A percentile compares a stretch with the other conserved stretches of the same genome.
Evolutionary conservation across 2,797 vertebrate species (phyloP).

Genomic region (Phylloscopus collybita): DNA sequence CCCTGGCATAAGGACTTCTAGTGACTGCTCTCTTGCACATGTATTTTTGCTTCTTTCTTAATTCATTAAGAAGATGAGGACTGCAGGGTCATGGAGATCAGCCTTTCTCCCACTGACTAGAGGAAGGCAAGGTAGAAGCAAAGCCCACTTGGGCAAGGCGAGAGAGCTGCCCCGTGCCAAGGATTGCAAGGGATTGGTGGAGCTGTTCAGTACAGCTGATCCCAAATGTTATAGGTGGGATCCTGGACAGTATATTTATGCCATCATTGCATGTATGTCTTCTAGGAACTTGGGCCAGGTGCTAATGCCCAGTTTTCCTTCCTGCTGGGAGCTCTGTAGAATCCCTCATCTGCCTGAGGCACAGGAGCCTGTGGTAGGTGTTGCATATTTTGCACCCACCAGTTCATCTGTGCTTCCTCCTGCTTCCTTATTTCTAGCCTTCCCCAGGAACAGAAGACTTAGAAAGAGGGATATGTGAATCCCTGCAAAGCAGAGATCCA

Average conservation of each 20-base stretch:
- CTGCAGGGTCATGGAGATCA: neutral
- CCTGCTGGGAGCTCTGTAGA: neutral
- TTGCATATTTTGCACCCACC: neutral
- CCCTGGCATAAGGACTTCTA: neutral
- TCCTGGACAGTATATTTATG: neutral
- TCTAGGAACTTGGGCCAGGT: neutral
- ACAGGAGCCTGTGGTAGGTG: neutral
- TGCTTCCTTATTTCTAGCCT: neutral
- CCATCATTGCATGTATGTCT: neutral
- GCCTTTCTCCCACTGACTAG: neutral
- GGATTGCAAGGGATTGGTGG: neutral
- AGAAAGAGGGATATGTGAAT: neutral
- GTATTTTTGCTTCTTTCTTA: neutral
- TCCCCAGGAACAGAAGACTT: conserved; percentile 7
- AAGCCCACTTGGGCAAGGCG: neutral
- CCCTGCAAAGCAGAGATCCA: neutral
- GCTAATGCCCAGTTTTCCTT: neutral
- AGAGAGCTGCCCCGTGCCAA: neutral
- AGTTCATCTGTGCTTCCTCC: neutral
- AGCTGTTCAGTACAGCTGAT: neutral
- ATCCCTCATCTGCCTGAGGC: neutral
- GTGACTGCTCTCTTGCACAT: neutral
- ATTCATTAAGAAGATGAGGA: neutral
- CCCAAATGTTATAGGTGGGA: neutral
- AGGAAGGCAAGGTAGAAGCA: neutral